These are phyloP conservation scores for Melanostoma scalare DNA, from an alignment of 2,888 invertebrate genomes.

Conservation along the genomic window DNA sequence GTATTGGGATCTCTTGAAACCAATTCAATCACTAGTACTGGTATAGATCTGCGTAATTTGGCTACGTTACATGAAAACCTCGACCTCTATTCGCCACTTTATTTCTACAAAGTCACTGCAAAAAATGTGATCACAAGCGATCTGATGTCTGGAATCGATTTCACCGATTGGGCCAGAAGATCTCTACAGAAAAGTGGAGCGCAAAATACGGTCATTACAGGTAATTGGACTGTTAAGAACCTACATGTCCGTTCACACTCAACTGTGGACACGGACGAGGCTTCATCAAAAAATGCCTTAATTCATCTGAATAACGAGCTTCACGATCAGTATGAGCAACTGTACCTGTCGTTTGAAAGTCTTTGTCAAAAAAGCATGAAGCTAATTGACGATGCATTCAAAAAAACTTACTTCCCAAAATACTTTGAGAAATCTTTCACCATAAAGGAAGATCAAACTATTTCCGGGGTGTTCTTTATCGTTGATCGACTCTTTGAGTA, in stretches of 20 bases:
- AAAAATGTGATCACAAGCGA: slow-evolving; percentile 76
- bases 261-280: slow-evolving; percentile 73
- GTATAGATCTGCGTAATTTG: slow-evolving; percentile 78
- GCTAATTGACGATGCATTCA: slow-evolving; percentile 76
- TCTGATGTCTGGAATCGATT: slow-evolving; percentile 80
- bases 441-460: slow-evolving; percentile 43
- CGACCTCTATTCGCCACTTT: slow-evolving; percentile 77
- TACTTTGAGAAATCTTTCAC: slow-evolving; percentile 81
- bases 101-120: slow-evolving; percentile 76
- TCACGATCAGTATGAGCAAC: slow-evolving; percentile 71
- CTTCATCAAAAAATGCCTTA: slow-evolving; percentile 68
- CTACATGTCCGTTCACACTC: slow-evolving; percentile 79
- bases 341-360: slow-evolving; percentile 73
- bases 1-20: slow-evolving; percentile 78
- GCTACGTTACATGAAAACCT: slow-evolving; percentile 79
- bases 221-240: slow-evolving; percentile 82
- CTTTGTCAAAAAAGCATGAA: slow-evolving; percentile 79
- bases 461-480: slow-evolving; percentile 74
- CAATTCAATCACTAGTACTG: slow-evolving; percentile 79
- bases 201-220: slow-evolving; percentile 81
- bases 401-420: slow-evolving; percentile 82
- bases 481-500: slow-evolving; percentile 53
- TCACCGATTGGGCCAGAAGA: slow-evolving; percentile 81
- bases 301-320: slow-evolving; percentile 63
- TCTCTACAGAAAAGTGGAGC: slow-evolving; percentile 78